Percentiles rank a stretch among this genome's conserved stretches.
These are phyloP conservation scores for Nansenia antarctica DNA, from an alignment of 2,113 vertebrate genomes.

Conservation along the genomic window DNA sequence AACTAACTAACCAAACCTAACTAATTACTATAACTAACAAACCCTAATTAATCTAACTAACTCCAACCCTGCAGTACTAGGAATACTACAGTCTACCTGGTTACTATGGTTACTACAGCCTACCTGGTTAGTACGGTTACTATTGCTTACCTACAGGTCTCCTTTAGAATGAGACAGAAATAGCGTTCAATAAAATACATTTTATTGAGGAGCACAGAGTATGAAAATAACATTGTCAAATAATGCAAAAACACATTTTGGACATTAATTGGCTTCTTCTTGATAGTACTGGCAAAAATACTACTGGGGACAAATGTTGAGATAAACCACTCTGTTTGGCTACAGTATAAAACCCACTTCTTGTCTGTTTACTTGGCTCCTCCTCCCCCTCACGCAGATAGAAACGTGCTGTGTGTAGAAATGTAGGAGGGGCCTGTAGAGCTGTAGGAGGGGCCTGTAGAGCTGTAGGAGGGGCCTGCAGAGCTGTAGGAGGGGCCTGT, in stretches of 20 bases:
- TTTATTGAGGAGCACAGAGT: constrained; percentile 37
- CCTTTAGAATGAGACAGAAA: neutral
- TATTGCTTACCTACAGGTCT: neutral
- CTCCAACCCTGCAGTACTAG: neutral
- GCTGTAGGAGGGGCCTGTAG: too few species aligned
- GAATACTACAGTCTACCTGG: neutral
- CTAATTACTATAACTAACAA: too few species aligned
- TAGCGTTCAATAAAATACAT: constrained; percentile 30
- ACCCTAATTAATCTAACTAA: too few species aligned
- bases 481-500: too few species aligned
- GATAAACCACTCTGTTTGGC: neutral
- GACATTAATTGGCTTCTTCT: neutral
- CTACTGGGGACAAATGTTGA: neutral
- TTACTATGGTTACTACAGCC: neutral
- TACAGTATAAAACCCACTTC: neutral
- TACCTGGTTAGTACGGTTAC: neutral
- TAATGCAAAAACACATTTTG: constrained; percentile 13
- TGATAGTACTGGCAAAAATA: constrained; percentile 1
- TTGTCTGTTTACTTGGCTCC: too few species aligned
- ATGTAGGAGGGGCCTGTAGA: too few species aligned
- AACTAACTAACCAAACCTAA: too few species aligned
- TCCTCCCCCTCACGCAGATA: neutral
- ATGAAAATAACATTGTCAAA: constrained; percentile 40
- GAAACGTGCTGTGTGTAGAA: too few species aligned
- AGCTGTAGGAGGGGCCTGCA: too few species aligned